A percentile compares a stretch with the other conserved stretches of the same genome.
Conservation (phyloP, 2,888 invertebrate genomes). For the Caenorhabditis parvicauda region DNA sequence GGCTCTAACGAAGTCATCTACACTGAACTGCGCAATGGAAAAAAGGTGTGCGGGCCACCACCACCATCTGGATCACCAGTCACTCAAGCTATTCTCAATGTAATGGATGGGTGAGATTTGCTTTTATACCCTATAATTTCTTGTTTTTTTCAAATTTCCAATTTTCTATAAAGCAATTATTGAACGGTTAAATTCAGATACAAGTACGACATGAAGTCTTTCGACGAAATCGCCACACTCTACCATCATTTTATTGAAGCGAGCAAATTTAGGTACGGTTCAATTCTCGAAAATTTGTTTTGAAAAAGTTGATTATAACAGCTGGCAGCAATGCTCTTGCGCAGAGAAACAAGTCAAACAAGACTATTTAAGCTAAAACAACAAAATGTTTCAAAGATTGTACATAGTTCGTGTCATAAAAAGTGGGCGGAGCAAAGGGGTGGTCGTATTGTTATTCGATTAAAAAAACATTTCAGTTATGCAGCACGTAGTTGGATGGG, state of each 20-base stretch:
- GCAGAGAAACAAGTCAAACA: not conserved
- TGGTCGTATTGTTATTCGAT: too few species aligned
- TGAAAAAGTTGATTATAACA: too few species aligned
- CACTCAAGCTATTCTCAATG: conserved; percentile 78
- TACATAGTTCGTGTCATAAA: too few species aligned
- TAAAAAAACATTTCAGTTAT: conserved; percentile 16
- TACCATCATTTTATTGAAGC: conserved; percentile 84
- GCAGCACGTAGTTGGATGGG: conserved; percentile 62
- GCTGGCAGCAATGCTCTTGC: too few species aligned
- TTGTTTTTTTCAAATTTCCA: not conserved
- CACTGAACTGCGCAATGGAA: conserved; percentile 62
- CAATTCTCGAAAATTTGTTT: too few species aligned
- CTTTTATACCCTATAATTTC: not conserved
- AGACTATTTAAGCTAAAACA: too few species aligned
- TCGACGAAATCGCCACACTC: conserved; percentile 65
- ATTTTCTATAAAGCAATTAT: not conserved
- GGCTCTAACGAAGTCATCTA: conserved; percentile 45
- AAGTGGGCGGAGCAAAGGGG: too few species aligned
- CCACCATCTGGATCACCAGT: conserved; percentile 84
- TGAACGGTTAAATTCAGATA: conserved; percentile 18
- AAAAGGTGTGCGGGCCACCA: conserved; percentile 77
- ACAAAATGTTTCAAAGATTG: too few species aligned
- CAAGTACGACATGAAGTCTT: conserved; percentile 42
- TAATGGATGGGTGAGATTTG: conserved; percentile 69
- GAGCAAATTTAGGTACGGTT: conserved; percentile 87